Base-by-base conservation (phyloP, 2,888 invertebrate genomes). In the Artemia sinica region DNA sequence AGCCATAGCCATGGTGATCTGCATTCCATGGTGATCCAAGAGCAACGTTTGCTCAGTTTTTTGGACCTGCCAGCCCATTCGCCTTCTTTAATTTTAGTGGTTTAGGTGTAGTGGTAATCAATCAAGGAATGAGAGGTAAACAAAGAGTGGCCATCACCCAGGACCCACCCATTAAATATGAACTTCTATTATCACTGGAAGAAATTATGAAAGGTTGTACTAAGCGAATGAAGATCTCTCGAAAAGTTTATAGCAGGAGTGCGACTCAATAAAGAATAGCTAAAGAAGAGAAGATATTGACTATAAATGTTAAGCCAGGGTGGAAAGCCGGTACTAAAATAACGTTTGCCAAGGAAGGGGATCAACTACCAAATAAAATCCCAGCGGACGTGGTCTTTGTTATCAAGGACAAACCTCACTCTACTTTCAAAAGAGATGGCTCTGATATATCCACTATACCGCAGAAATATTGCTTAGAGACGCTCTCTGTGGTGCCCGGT, bases 241-340 rank as follows among this genome's bases (percentile, higher is more conserved):
- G 95, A 69, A 77, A 77, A 70, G 90, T 91, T 0, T 81, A 89
- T 66, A 86, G 87, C 72, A 82, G 88, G 0, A 10, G 8, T 9
- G 91, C 93, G 13, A 84, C 86, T 0, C 83, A 87, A 0, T 1
- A 28, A 1, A 28, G 28, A 28, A 28, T 28, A 28, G 86, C 85
- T 74, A 89, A 88, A 75, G 95, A 96, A 78, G 95, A 96, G 76
- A 96, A 96, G 80, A 91, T 96, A 13, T 79, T 92, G 51, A 92
- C 92, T 14, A 92, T 96, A 72, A 91, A 91, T 72, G 90, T 96
- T 0, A 96, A 95, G 77, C 93, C 94, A 0, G 96, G 96, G 12
- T 96, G 96, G 96, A 96, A 96, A 78, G 89, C 94, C 1, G 96
- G 96, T 48, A 96, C 96, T 0, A 95, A 94, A 80, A 94, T 96